Base-by-base conservation (phyloP, 1,140 invertebrate species). In the Brachionus calyciflorus region DNA sequence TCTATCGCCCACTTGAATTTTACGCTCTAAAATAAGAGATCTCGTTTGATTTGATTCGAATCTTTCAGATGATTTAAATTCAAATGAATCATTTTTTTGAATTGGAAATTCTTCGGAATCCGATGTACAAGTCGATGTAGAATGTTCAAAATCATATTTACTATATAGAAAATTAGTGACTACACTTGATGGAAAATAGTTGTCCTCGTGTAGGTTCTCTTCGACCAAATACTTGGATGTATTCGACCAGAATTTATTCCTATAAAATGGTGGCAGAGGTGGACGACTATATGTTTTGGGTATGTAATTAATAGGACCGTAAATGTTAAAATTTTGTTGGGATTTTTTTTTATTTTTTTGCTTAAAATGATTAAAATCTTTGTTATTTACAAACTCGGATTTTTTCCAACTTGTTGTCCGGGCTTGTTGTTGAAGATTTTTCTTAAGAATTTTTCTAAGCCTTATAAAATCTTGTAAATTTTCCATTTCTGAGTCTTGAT, bases 131-230 rank as follows among this genome's bases (percentile, higher is more conserved):
- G n/a, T 33, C 37, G 55, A 17, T 1, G 55, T 60, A 17, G 55
- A 60, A 17, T 60, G 55, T 9, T 60, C 55, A 60, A 60, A 60
- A 40, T 60, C 55, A 37, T 60, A 60, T 37, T 60, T 60, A 40
- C 55, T 60, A n/a, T 60, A 60, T 17, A 60, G 37, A 37, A 60
- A 60, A 19, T 37, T 60, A 37, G 55, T 60, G 1, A 60, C n/a
- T 6, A 60, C 55, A 60, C 37, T 33, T 17, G 30, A 37, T 5
- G 33, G 33, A 37, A 37, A 37, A 37, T 9, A 37, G 9, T 37
- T 9, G n/a, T 60, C 55, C 14, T 28, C 28, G 19, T 33, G 17
- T 9, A n/a, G n/a, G n/a, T n/a, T n/a, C n/a, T 28, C 19, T 60
- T 60, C 24, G 19, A 14, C 17, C 7, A 60, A 37, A 7, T 60